Evolutionary conservation across 1,140 invertebrate species (phyloP).

Genomic region (Bombyx mori): DNA sequence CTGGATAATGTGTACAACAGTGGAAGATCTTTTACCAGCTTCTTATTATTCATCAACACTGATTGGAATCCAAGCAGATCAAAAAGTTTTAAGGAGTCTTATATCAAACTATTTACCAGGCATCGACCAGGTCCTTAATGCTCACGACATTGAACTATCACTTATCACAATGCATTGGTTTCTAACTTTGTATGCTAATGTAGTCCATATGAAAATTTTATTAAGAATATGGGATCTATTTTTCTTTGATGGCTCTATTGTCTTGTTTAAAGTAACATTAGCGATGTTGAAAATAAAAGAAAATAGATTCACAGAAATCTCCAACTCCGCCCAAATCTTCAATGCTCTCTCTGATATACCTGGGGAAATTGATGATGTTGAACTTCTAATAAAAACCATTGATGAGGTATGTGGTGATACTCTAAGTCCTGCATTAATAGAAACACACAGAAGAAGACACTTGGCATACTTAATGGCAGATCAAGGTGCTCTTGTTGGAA

Average conservation of each 20-base stretch:
- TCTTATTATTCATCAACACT: constrained; percentile 97
- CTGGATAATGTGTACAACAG: constrained; percentile 98
- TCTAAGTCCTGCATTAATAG: constrained; percentile 88
- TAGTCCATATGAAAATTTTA: constrained; percentile 97
- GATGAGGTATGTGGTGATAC: constrained; percentile 75
- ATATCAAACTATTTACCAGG: constrained; percentile 92
- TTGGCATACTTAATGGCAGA: constrained; percentile 97
- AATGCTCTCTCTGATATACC: constrained; percentile 96
- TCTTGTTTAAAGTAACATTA: constrained; percentile 96
- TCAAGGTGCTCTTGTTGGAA: constrained; percentile 91
- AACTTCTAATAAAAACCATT: constrained; percentile 73
- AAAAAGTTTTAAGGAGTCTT: constrained; percentile 91
- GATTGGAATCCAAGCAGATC: constrained; percentile 94
- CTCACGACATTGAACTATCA: constrained; percentile 96
- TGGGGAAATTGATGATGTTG: constrained; percentile 92
- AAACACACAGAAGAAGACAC: constrained; percentile 91
- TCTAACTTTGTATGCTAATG: constrained; percentile 96
- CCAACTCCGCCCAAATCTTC: constrained; percentile 97
- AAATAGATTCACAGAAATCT: constrained; percentile 82
- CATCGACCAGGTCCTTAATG: constrained; percentile 88
- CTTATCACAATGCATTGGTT: constrained; percentile 98
- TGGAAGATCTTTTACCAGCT: constrained; percentile 97
- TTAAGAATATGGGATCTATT: constrained; percentile 98
- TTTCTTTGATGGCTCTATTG: constrained; percentile 94
- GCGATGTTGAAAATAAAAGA: constrained; percentile 97